These are phyloP conservation scores for Linyphia triangularis DNA, from an alignment of 2,888 invertebrate genomes.

Conservation along the genomic window DNA sequence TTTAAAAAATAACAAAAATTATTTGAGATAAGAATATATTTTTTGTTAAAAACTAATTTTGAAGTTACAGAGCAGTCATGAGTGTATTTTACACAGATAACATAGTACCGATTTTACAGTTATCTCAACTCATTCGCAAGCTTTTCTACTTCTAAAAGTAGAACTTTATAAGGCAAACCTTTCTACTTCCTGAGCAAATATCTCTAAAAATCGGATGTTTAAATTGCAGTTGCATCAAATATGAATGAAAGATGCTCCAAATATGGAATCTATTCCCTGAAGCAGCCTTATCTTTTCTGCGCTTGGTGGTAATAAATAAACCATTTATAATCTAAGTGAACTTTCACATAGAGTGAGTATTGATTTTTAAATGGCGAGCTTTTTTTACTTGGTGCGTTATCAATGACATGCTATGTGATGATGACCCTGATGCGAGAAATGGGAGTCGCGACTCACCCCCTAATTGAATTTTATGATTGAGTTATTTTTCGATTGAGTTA, in stretches of 20 bases:
- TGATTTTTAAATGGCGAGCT: not conserved
- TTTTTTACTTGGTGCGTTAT: conserved; percentile 7
- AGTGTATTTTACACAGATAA: no score
- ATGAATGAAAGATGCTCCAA: not conserved
- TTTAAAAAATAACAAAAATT: no score
- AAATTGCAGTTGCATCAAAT: not conserved
- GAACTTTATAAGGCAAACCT: not conserved
- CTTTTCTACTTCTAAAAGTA: no score
- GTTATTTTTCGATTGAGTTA: conserved; percentile 53
- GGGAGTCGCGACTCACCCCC: conserved; percentile 4
- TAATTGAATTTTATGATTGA: conserved; percentile 58
- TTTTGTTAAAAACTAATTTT: no score
- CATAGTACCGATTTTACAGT: no score
- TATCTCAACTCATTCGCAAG: no score
- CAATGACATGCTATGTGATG: not conserved
- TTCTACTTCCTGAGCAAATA: not conserved
- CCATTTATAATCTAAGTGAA: not conserved
- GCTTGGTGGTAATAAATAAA: conserved; percentile 6
- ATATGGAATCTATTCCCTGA: not conserved
- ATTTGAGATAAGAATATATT: no score
- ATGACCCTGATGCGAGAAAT: conserved; percentile 14
- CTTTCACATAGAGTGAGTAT: not conserved
- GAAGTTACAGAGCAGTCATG: no score
- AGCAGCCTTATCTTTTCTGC: not conserved
- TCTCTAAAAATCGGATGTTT: not conserved